A percentile compares a stretch with the other conserved stretches of the same genome.
Evolutionary conservation across 1,140 invertebrate genomes (phyloP).

Genomic region (Leptonema lineaticorne): DNA sequence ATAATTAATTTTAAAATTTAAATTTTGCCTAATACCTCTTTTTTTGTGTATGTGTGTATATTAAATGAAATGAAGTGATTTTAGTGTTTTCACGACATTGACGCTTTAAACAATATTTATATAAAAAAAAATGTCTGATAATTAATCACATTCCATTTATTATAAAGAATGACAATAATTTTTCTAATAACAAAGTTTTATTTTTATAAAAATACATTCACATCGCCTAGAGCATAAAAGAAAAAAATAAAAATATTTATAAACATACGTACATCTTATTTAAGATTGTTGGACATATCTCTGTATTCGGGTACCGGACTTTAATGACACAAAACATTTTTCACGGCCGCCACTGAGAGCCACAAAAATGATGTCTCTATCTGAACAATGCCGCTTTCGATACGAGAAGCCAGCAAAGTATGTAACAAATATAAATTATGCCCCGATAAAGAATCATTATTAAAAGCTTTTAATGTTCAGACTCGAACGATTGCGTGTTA

Average conservation of each 20-base stretch:
- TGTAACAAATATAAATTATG: constrained; percentile 32
- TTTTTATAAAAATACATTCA: neutral
- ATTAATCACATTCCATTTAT: no score
- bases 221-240: neutral
- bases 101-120: no score
- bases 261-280: constrained; percentile 22
- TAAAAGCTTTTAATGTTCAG: constrained; percentile 33
- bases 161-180: no score
- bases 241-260: neutral
- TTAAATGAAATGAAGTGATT: no score
- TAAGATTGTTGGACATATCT: constrained; percentile 16
- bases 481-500: constrained; percentile 14
- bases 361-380: constrained; percentile 32
- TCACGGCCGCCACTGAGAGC: neutral
- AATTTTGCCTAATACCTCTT: no score
- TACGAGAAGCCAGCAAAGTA: constrained; percentile 8
- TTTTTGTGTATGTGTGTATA: no score
- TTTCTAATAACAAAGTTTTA: neutral
- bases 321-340: constrained; percentile 32
- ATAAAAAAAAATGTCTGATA: no score
- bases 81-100: no score
- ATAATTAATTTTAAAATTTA: no score
- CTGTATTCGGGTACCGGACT: constrained; percentile 10
- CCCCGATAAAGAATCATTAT: constrained; percentile 32
- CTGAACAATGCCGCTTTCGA: constrained; percentile 24